Base-by-base conservation (phyloP, 2,113 vertebrate genomes). In the Vicugna pacos region DNA sequence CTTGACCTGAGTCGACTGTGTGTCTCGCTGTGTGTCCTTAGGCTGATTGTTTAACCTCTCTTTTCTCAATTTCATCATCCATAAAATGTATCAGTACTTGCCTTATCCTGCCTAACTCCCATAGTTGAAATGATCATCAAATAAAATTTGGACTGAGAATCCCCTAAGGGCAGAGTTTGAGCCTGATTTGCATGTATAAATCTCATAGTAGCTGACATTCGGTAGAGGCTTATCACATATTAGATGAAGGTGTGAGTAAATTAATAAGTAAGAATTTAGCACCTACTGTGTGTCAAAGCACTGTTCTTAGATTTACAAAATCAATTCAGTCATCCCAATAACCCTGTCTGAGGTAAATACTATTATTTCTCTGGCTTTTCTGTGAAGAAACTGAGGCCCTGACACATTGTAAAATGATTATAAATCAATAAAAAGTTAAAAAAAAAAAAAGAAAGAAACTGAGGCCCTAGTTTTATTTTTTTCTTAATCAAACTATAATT, bases 241-340 rank as follows among this genome's bases (percentile, higher is more conserved):
- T 86, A 89, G 42, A 48, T 82, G 56, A 96, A 85, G 38, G 8
- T 85, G 19, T 38, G 38, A 83, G 35, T 75, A 56, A 42, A 32
- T 46, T n/a, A 82, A 48, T 76, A 86, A 62, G 60, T 84, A 77
- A 76, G 62, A 93, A 73, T 54, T 87, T 65, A 64, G 86, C 3
- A 38, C n/a, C 52, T 60, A 56, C 38, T 67, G 30, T 52, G 15
- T 67, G 12, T 65, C 82, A 24, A 84, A 62, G 32, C 46, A 32
- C 52, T 79, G n/a, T 56, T 69, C 38, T 69, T 50, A 76, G 65
- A 19, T 88, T 94, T 48, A 85, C 20, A 91, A 58, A 97, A 42
- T 35, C 24, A 46, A 26, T 22, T 86, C 32, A 79, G 5, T n/a
- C 20, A 35, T 48, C 76, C 52, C 56, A 35, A 2, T 70, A 56